Evolutionary conservation across 2,113 vertebrate genomes (phyloP), one percentile per base, ranked within the genome.

Genomic region (Rhinolophus sinicus): DNA sequence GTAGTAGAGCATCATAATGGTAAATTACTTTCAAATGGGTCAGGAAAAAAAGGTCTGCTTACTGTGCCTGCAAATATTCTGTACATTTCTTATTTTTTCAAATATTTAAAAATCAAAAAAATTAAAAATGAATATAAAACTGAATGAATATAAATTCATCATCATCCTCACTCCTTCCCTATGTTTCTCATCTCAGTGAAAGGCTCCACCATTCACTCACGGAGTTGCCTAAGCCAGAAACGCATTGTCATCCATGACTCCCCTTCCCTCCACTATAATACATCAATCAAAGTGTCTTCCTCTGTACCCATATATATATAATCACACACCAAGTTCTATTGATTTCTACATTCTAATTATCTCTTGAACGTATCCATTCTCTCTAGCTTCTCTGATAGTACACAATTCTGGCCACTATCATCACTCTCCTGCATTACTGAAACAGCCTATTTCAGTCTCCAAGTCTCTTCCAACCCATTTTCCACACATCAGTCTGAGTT

Each of bases 11-110:
- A 73, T 69, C 47, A 47, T 6, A 58, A 40, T 80, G 73, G 24
- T 73, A 87, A 93, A 54, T 82, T 75, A 87, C 52, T 82, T 75
- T 69, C 52, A 69, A 95, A 76, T 40, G 30, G 35, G 52, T 80
- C 60, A 19, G 47, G 6, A 18, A 33, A 70, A 69, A 60, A 82
- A 52, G 16, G 26, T 78, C 11, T 52, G 26, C 40, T 5, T 35
- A 85, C 26, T 72, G 4, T 90, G 38, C 35, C 75, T 82, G 6
- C 10, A 76, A 62, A 56, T 18, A 44, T 58, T 84, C 70, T 72
- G 26, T 65, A 70, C 19, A 44, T 33, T 78, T 94, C 60, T 65
- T 9, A 72, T 76, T 90, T 50, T 52, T 75, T 93, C 35, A 91
- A 83, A 93, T 52, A 76, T 52, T 33, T 73, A 15, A 30, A 76